Conservation (phyloP, 92 coral and sea anemone genomes). For the Nematostella vectensis region DNA sequence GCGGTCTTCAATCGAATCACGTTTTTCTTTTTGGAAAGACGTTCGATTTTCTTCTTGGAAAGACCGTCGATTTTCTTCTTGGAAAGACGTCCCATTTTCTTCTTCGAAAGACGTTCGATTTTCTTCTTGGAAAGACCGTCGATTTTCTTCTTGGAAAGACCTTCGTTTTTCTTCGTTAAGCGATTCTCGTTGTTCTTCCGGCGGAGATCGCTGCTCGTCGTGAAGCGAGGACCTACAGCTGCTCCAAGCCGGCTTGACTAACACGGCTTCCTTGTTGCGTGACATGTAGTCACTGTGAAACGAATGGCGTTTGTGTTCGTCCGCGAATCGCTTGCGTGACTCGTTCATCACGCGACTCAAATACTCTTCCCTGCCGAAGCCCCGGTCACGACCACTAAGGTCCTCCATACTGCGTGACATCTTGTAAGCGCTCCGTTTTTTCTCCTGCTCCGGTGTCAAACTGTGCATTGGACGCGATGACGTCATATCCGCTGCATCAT, state of each 20-base stretch:
- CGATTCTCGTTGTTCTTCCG: neutral
- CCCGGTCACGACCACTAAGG: neutral
- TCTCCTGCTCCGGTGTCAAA: neutral
- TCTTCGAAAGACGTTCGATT: neutral
- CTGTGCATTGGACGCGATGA: neutral
- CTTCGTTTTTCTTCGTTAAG: neutral
- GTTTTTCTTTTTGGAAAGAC: neutral
- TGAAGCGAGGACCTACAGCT: neutral
- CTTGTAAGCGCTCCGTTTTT: neutral
- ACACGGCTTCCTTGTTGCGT: neutral
- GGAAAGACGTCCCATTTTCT: neutral
- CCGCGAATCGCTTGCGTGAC: neutral
- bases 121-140: neutral
- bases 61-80: neutral
- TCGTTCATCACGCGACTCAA: neutral
- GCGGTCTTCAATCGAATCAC: neutral
- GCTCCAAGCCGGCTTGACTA: neutral
- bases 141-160: neutral
- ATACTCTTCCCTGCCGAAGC: neutral
- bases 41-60: neutral
- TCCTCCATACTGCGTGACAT: neutral
- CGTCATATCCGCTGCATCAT: too few species aligned
- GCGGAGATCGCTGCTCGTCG: neutral
- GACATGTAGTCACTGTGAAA: neutral
- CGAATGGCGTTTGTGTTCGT: slow-evolving; percentile 4